Evolutionary conservation across 2,797 vertebrate genomes (phyloP), one percentile per base, ranked within the genome.

Genomic region (Scyliorhinus canicula): DNA sequence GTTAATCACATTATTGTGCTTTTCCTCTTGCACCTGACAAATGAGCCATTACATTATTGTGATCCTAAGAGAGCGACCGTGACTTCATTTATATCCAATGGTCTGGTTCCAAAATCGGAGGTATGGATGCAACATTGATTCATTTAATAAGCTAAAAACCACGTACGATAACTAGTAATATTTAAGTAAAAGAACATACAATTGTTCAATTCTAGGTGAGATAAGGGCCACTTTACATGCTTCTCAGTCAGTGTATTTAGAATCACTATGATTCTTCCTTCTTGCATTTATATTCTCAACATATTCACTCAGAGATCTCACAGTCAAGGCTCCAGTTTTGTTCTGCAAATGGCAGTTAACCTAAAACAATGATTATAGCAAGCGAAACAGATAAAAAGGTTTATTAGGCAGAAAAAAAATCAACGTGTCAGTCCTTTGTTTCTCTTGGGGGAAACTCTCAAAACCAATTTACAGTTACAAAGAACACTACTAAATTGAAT

Each of bases 381-480:
- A 44, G n/a, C 47, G n/a, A 67, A 69, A 69, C 9, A 47, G 21
- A 93, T 57, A 69, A 60, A 57, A 65, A 40, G 60, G 60, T 44
- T 44, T 44, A 40, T 93, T 93, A 44, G n/a, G 16, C 52, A 88
- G 60, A 50, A 65, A 93, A 26, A 21, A 67, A 69, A 69, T 93
- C 21, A 44, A 47, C 11, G 6, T 47, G 35, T 40, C 40, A 93
- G 55, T 57, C 57, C 57, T 40, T 93, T 69, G 21, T 31, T 93
- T 93, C 63, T 67, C 63, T 93, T 67, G 90, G 63, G n/a, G 90
- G 24, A 69, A 65, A 93, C n/a, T 35, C 55, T 57, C 52, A 88
- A 55, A 88, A 88, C 26, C 50, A 88, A 88, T 88, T 44, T 67
- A 67, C 63, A 14, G 91, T 50, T 69, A 69, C 60, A 93, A 63